Conservation (phyloP, 2,888 invertebrate species). For the Adela reaumurella region DNA sequence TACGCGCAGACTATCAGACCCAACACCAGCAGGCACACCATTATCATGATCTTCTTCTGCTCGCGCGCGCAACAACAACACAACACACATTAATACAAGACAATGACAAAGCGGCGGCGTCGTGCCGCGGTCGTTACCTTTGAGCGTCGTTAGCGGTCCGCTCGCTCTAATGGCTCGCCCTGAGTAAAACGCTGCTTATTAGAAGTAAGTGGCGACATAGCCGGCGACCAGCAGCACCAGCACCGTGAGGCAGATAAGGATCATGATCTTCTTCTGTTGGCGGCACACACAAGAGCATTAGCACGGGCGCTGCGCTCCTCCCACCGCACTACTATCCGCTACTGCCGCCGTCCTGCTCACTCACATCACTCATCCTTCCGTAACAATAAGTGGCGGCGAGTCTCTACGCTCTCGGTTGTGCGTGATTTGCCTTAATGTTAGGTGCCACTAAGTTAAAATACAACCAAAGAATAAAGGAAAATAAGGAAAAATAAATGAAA, state of each 20-base stretch:
- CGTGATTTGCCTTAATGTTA: conserved; percentile 40
- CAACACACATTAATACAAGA: conserved; percentile 43
- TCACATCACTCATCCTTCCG: too few relatives aligned
- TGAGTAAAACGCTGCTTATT: conserved; percentile 34
- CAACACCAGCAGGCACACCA: conserved; percentile 82
- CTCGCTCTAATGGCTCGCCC: conserved; percentile 9
- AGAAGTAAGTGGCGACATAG: conserved; percentile 61
- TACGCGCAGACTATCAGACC: conserved; percentile 63
- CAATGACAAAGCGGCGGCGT: conserved; percentile 23
- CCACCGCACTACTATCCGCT: too few relatives aligned
- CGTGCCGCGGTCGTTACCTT: conserved; percentile 29
- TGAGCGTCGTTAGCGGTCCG: conserved; percentile 31
- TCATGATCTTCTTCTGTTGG: conserved; percentile 88
- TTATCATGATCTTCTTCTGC: conserved; percentile 94
- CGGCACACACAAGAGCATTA: conserved; percentile 11
- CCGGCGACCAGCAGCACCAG: conserved; percentile 75
- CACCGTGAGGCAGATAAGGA: conserved; percentile 85
- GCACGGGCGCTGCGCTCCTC: too few relatives aligned
- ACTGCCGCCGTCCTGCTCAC: not conserved
- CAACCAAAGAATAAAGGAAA: conserved; percentile 5
- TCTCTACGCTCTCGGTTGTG: conserved; percentile 19
- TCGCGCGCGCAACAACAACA: conserved; percentile 36
- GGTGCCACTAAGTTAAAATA: not conserved
- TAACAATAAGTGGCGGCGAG: too few relatives aligned
- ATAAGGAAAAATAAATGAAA: conserved; percentile 23